Base-by-base conservation (phyloP, 2,113 vertebrate species). In the Vulpes ferrilata region DNA sequence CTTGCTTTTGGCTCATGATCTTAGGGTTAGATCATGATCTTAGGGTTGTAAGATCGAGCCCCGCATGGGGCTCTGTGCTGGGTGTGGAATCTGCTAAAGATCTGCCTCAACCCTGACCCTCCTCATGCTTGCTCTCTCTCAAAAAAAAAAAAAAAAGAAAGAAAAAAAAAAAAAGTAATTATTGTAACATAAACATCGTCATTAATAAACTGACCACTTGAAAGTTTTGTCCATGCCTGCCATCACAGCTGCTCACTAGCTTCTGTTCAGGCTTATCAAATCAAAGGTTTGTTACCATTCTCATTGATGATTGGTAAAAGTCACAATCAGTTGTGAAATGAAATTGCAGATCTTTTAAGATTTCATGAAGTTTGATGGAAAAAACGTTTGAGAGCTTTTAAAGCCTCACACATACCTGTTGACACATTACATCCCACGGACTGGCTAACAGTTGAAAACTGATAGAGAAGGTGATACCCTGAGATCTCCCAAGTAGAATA, bases 321-420 rank as follows among this genome's bases (percentile, higher is more conserved):
- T 69, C 94, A 64, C 74, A 19, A 1, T 69, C 43, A 20, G 82
- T 38, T 79, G 84, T 92, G 43, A 83, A 65, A 16, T 51, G 35
- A 71, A 84, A 53, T 90, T 60, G 67, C 57, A 43, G 43, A 57
- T 57, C 73, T 74, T 64, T 38, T 22, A 84, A 16, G 23, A 59
- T 73, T 53, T 59, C 73, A 7, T 86, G 51, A 85, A 95, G 48
- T 93, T 80, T 90, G 89, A 27, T 48, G 74, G 85, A 80, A 71
- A 43, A 62, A 65, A 35, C 32, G 16, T 90, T 67, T 83, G 62
- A 65, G 67, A 69, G 53, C 59, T 78, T 8, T 78, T 73, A 62
- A 43, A 35, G 27, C 88, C 78, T 79, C 78, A 64, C 76, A 22
- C 23, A 1, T 12, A 59, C 32, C 65, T 89, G 4, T 69, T 60